Conservation (phyloP, 2,113 vertebrate genomes). For the Urocolius indicus region DNA sequence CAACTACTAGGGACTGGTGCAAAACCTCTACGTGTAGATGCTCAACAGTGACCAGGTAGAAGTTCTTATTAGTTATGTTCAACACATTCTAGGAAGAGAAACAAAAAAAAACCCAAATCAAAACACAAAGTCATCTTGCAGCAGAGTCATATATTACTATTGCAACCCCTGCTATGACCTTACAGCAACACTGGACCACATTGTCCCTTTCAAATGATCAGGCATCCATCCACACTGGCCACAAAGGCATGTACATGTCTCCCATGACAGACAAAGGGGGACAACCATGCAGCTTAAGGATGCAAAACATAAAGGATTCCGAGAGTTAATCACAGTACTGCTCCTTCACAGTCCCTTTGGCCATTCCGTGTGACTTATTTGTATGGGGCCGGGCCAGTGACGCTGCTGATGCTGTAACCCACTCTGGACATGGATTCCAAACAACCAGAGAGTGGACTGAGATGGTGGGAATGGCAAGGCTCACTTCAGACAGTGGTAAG, state of each 20-base stretch:
- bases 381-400: no score
- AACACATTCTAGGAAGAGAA: constrained; percentile 78
- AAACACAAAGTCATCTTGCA: not conserved
- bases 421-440: no score
- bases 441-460: no score
- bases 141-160: not conserved
- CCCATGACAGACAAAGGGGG: not conserved
- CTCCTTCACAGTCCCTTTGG: no score
- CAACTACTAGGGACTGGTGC: constrained; percentile 73
- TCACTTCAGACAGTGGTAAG: not conserved
- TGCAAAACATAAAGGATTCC: no score
- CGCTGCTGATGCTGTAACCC: no score
- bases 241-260: not conserved
- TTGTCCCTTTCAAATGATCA: not conserved
- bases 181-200: not conserved
- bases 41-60: constrained; percentile 74
- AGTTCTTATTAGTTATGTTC: constrained; percentile 87
- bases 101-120: not conserved
- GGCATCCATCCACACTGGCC: not conserved
- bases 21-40: constrained; percentile 81
- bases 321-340: no score
- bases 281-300: no score
- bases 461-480: no score
- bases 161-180: not conserved
- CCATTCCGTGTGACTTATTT: no score